Percentiles rank a stretch among this genome's conserved stretches.
Conservation (phyloP, 2,113 vertebrate genomes). For the Tichodroma muraria region DNA sequence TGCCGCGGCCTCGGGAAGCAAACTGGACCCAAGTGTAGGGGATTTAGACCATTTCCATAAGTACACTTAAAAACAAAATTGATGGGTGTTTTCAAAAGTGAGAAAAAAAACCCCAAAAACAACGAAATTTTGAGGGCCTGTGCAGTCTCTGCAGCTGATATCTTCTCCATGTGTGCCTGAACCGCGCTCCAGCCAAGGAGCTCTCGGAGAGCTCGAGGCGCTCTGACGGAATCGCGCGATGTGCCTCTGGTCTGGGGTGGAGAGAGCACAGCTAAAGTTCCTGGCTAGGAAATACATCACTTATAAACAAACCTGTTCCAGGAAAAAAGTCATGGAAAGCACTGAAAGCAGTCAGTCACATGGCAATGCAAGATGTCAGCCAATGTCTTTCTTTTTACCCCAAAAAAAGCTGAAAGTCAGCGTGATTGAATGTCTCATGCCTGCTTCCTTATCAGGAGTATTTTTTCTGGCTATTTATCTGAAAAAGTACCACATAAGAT, state of each 20-base stretch:
- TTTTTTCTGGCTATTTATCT: neutral
- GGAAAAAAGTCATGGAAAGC: slow-evolving; percentile 68
- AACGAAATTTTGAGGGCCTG: neutral
- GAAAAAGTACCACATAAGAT: neutral
- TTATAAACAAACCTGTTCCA: slow-evolving; percentile 59
- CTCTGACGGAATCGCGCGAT: slow-evolving; percentile 34
- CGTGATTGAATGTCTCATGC: neutral
- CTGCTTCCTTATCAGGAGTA: slow-evolving; percentile 29
- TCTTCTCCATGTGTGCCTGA: slow-evolving; percentile 57
- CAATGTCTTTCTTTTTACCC: neutral
- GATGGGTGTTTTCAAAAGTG: neutral
- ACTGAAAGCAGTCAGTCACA: slow-evolving; percentile 34
- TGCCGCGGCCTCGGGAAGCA: neutral
- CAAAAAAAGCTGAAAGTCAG: neutral
- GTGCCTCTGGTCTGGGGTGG: neutral
- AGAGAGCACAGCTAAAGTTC: slow-evolving; percentile 49
- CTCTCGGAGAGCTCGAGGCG: neutral
- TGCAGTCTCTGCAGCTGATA: slow-evolving; percentile 41
- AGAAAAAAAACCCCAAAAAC: neutral
- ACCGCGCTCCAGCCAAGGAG: neutral
- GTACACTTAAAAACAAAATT: slow-evolving; percentile 17
- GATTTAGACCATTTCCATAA: slow-evolving; percentile 26
- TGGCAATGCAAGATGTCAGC: slow-evolving; percentile 26
- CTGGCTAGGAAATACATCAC: slow-evolving; percentile 62
- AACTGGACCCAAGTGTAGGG: neutral